phyloP scores from a whole-genome alignment of 2,797 vertebrate genomes.

The Melanotaenia maccullochi region DNA sequence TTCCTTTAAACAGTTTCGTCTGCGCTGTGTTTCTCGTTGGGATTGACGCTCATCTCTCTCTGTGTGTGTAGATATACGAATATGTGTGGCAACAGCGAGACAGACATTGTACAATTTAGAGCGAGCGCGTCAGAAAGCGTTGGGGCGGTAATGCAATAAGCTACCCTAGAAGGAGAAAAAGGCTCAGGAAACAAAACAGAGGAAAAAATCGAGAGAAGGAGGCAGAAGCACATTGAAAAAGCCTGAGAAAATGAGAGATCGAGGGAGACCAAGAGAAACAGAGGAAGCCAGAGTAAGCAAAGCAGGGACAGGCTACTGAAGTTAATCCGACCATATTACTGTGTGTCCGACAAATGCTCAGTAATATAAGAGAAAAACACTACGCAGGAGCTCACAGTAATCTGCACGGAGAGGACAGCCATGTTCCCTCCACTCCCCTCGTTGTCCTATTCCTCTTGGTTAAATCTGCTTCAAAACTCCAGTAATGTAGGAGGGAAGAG shows the following conservation, averaged over 20 bases:
- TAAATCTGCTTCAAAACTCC: constrained; percentile 65
- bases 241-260: constrained; percentile 51
- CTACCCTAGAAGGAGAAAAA: constrained; percentile 54
- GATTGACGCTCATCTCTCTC: constrained; percentile 69
- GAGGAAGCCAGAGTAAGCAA: constrained; percentile 47
- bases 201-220: constrained; percentile 57
- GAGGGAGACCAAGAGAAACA: constrained; percentile 44
- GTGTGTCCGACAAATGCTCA: constrained; percentile 43
- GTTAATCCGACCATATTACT: constrained; percentile 63
- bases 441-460: constrained; percentile 41
- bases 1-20: constrained; percentile 68
- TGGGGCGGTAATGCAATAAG: constrained; percentile 60
- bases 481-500: constrained; percentile 55
- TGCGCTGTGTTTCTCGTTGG: constrained; percentile 74
- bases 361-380: constrained; percentile 59
- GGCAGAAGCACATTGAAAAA: constrained; percentile 58
- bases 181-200: constrained; percentile 68
- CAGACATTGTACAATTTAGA: constrained; percentile 60
- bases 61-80: constrained; percentile 39
- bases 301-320: constrained; percentile 53
- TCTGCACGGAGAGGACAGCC: constrained; percentile 61
- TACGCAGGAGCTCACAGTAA: constrained; percentile 61
- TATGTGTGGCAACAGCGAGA: constrained; percentile 58
- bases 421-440: constrained; percentile 29
- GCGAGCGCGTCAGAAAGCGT: constrained; percentile 51